Percentiles rank a stretch among this genome's conserved stretches.
Evolutionary conservation across 2,888 invertebrate species (phyloP).

Genomic region (Capitulum mitella): DNA sequence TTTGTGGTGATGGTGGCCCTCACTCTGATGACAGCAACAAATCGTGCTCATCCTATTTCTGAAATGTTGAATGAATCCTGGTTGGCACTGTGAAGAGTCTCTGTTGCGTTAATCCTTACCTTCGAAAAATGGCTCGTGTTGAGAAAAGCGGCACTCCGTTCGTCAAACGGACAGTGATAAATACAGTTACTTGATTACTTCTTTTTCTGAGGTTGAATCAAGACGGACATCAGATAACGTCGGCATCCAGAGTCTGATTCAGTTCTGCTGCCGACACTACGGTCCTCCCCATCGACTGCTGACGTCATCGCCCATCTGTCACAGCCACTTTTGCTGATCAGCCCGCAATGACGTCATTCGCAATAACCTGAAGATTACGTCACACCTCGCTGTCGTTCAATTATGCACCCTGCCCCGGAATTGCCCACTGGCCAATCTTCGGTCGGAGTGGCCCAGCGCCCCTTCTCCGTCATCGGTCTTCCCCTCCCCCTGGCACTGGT

Average conservation of each 20-base stretch:
- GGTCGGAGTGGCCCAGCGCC: background rate
- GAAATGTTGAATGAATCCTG: too few relatives aligned
- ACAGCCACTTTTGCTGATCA: constrained; percentile 7
- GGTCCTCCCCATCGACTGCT: too few relatives aligned
- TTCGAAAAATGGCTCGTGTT: background rate
- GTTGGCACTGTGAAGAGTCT: too few relatives aligned
- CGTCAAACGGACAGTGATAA: background rate
- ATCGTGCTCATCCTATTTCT: too few relatives aligned
- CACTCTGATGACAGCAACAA: too few relatives aligned
- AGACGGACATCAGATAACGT: too few relatives aligned
- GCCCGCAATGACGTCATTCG: background rate
- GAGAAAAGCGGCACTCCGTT: background rate
- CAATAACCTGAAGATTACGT: constrained; percentile 5
- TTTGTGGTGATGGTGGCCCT: too few relatives aligned
- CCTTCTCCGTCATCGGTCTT: background rate
- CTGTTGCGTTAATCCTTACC: too few relatives aligned
- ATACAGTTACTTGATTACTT: background rate
- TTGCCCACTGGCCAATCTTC: background rate
- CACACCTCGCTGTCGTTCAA: constrained; percentile 1
- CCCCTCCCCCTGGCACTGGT: background rate
- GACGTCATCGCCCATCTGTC: background rate
- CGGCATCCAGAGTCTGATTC: too few relatives aligned
- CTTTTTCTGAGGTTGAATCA: too few relatives aligned
- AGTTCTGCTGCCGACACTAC: too few relatives aligned
- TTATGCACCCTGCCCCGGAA: background rate